A percentile compares a stretch with the other conserved stretches of the same genome.
These are phyloP conservation scores for Tursiops truncatus DNA, from an alignment of 2,113 vertebrate genomes.

Conservation along the genomic window DNA sequence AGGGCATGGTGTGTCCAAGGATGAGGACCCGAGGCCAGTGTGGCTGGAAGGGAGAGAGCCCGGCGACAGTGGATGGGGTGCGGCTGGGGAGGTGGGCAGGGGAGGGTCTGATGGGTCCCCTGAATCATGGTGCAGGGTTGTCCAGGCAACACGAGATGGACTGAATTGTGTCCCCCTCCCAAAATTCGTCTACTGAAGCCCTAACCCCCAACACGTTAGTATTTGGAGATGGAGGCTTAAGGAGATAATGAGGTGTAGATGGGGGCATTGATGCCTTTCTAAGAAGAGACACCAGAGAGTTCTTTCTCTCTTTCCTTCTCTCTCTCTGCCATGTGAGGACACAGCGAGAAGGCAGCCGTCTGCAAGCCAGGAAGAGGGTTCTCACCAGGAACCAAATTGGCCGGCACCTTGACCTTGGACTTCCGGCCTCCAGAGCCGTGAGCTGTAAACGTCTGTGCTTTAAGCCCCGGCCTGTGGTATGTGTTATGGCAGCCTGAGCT, in stretches of 20 bases:
- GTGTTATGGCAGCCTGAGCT: not conserved
- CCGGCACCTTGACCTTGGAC: not conserved
- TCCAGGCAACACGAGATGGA: not conserved
- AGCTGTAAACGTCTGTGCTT: not conserved
- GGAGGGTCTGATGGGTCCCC: accelerated
- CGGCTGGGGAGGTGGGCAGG: not conserved
- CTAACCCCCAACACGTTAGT: not conserved
- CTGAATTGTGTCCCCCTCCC: not conserved
- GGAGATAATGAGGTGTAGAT: not conserved
- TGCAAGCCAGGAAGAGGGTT: not conserved
- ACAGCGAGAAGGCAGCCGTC: not conserved
- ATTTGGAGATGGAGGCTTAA: not conserved
- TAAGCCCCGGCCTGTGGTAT: not conserved
- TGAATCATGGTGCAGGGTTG: accelerated
- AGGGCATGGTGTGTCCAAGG: not conserved
- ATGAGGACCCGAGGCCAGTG: not conserved
- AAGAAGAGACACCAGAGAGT: not conserved
- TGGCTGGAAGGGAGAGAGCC: not conserved
- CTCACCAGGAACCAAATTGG: not conserved
- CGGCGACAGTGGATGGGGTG: accelerated
- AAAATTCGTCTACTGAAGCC: not conserved
- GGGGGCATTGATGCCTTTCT: not conserved
- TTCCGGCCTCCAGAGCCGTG: not conserved
- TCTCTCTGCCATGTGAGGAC: too few species aligned
- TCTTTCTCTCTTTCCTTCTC: not conserved